Base-by-base conservation (phyloP, 64 coral and sea anemone species). In the Montipora foliosa region DNA sequence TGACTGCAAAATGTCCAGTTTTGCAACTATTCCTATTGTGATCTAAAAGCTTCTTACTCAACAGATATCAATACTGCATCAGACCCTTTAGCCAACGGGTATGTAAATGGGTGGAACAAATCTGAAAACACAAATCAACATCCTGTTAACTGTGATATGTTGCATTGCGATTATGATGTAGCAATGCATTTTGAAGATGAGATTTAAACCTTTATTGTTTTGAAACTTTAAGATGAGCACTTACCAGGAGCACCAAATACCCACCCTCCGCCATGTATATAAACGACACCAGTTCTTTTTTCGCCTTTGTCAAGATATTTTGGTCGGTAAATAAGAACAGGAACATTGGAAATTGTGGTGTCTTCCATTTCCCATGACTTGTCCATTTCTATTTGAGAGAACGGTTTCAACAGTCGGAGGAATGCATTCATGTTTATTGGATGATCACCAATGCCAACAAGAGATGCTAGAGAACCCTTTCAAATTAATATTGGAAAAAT, bases 201-300 rank as follows among this genome's bases (percentile, higher is more conserved):
- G 37, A 37, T 37, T 37, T 37, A 37, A 37, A 37, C 37, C 1
- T 37, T 37, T 37, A 37, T 37, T 37, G 37, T 37, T 37, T 37
- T 37, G 1, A 37, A 37, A 37, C 29, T 37, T 37, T 37, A 37
- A 37, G 29, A 37, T 37, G 29, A 37, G 37, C 37, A 75, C 95
- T 66, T 83, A 98, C 96, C 96, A 70, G 95, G 75, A 74, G 75
- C 88, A 5, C 96, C 96, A 74, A 98, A 79, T 1, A 87, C 87
- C 93, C 93, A 98, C 46, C 96, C 96, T 79, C 96, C 96, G 4
- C 96, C 96, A 75, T 98, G 96, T 51, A 89, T 89, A 71, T 89
- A 97, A 59, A 97, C 74, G 13, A 97, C 59, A 46, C 93, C 96
- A 45, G 96, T 86, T 1, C 75, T 5, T 77, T 84, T 75, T 12